Percentiles rank a stretch among this genome's conserved stretches.
Evolutionary conservation across 2,113 vertebrate species (phyloP).

Genomic region (Salvator merianae): DNA sequence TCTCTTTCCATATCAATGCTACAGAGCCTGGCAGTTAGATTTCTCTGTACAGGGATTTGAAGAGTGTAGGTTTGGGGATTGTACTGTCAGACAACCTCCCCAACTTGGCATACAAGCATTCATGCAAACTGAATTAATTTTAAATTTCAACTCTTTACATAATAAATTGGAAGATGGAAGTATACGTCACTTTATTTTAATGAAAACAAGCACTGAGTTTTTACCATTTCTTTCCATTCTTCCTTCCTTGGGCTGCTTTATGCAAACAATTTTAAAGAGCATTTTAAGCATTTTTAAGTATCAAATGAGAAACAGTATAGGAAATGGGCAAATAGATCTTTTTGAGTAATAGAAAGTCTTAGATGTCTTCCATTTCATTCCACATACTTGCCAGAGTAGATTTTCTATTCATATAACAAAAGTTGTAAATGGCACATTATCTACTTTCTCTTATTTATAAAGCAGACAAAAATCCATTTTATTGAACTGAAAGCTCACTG

Average conservation of each 20-base stretch:
- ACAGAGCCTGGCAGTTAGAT: too few species aligned
- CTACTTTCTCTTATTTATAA: constrained; percentile 61
- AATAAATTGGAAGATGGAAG: background rate
- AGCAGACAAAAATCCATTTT: constrained; percentile 56
- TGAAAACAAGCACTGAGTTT: background rate
- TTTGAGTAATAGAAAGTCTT: constrained; percentile 34
- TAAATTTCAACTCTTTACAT: background rate
- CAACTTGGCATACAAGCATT: background rate
- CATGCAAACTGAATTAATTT: background rate
- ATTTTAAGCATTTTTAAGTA: constrained; percentile 24
- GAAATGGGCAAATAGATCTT: constrained; percentile 16
- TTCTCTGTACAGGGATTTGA: too few species aligned
- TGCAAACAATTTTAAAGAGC: background rate
- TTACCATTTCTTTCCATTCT: constrained; percentile 1
- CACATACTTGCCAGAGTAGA: constrained; percentile 31
- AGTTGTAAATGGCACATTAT: constrained; percentile 59
- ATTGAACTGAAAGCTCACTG: constrained; percentile 52
- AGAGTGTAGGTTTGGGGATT: too few species aligned
- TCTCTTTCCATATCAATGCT: too few species aligned
- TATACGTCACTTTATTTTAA: background rate
- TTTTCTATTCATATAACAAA: constrained; percentile 48
- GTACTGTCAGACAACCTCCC: background rate
- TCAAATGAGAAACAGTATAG: background rate
- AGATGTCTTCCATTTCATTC: constrained; percentile 25
- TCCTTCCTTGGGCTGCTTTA: background rate